Evolutionary conservation across 2,888 invertebrate genomes (phyloP).

Genomic region (Clivina fossor): DNA sequence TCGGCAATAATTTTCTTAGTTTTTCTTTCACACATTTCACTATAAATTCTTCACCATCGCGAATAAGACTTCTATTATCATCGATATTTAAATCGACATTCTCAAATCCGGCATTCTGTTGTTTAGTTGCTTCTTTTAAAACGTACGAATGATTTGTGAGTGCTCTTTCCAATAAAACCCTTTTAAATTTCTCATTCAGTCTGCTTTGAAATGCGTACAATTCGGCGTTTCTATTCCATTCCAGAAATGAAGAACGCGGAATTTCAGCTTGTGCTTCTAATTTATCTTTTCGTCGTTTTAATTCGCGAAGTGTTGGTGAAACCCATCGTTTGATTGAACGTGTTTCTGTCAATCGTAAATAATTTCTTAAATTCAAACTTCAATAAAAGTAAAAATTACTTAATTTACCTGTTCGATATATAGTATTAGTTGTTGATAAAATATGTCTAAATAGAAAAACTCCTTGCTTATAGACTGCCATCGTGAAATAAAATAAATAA

Average conservation of each 20-base stretch:
- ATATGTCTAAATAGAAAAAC: constrained; percentile 16
- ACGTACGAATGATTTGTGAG: constrained; percentile 81
- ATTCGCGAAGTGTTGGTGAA: constrained; percentile 65
- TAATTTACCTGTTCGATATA: constrained; percentile 14
- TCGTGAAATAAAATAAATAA: background rate
- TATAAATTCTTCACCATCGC: constrained; percentile 69
- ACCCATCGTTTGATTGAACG: constrained; percentile 64
- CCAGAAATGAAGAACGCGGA: constrained; percentile 66
- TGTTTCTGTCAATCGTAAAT: constrained; percentile 45
- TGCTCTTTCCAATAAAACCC: constrained; percentile 69
- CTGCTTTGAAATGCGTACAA: constrained; percentile 85
- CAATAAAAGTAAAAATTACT: background rate
- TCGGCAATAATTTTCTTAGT: constrained; percentile 68
- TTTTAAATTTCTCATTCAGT: constrained; percentile 79
- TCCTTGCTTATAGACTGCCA: constrained; percentile 19
- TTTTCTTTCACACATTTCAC: constrained; percentile 67
- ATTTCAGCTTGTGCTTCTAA: constrained; percentile 48
- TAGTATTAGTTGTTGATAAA: constrained; percentile 13
- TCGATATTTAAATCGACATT: constrained; percentile 58
- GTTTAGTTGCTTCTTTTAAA: constrained; percentile 67
- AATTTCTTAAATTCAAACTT: constrained; percentile 2
- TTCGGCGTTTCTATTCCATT: constrained; percentile 89
- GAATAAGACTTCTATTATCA: constrained; percentile 70
- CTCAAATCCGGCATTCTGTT: constrained; percentile 69
- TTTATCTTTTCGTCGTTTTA: constrained; percentile 62